Conservation (phyloP, 2,888 invertebrate species). For the Amaurobius ferox region DNA sequence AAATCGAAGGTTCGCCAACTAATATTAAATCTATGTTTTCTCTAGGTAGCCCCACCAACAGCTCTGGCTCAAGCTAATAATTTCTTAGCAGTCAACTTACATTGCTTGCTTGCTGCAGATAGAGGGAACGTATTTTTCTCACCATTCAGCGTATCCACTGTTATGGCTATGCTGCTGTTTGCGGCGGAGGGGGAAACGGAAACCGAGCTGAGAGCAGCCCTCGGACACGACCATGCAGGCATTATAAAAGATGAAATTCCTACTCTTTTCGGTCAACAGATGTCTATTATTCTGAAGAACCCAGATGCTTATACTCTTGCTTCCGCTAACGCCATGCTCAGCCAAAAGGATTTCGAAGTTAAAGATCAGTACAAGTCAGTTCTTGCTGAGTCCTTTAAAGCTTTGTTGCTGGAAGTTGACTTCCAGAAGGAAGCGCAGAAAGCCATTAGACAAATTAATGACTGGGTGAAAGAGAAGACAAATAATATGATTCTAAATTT, state of each 20-base stretch:
- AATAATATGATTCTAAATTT: constrained; percentile 23
- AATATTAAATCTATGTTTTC: too few species aligned
- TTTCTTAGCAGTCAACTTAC: constrained; percentile 7
- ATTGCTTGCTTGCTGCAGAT: background rate
- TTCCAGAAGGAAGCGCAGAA: constrained; percentile 20
- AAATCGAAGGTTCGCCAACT: too few species aligned
- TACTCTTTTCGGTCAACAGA: background rate
- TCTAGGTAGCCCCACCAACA: too few species aligned
- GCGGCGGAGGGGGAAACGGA: constrained; percentile 32
- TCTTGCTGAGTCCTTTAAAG: constrained; percentile 36
- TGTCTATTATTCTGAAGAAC: background rate
- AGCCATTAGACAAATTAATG: constrained; percentile 33
- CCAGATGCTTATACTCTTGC: background rate
- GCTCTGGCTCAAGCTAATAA: constrained; percentile 5
- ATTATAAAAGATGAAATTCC: background rate
- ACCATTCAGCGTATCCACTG: constrained; percentile 27
- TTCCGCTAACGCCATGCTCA: constrained; percentile 16
- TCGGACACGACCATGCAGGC: constrained; percentile 13
- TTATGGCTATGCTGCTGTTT: constrained; percentile 33
- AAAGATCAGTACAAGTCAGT: constrained; percentile 8
- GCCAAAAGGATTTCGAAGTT: constrained; percentile 6
- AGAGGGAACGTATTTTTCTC: constrained; percentile 34
- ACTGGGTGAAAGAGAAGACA: constrained; percentile 40
- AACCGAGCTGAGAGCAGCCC: constrained; percentile 17
- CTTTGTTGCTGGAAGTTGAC: constrained; percentile 27